Evolutionary conservation across 2,888 invertebrate genomes (phyloP), one percentile per base, ranked within the genome.

Genomic region (Diploptera punctata): DNA sequence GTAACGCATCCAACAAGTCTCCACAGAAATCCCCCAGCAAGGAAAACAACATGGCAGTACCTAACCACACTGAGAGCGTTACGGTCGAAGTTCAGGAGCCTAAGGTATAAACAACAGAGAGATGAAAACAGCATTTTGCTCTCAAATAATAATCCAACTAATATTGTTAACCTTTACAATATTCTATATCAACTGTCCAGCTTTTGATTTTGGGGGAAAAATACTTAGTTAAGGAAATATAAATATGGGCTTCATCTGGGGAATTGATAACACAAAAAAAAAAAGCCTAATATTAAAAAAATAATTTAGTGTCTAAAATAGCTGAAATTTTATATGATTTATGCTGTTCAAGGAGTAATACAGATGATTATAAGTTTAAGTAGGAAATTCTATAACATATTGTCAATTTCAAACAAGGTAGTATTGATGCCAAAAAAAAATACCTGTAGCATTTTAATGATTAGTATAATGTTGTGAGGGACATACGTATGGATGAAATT

Each of bases 11-110:
- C 29, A 83, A 89, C 77, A 87, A 90, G 78, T 91, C 92, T 71
- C 90, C 89, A 75, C 65, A 44, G 47, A 90, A 86, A 80, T 89
- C 86, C 76, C 84, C 84, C 80, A 26, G 80, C 81, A 24, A 69
- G 77, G 79, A 76, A 76, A 79, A 77, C 77, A 79, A 81, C 26
- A 80, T 79, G 49, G 80, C 81, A 44, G 81, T 82, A 47, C 87
- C 87, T 67, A 85, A 85, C 80, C 83, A 65, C 47, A 47, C 87
- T 77, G 89, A 90, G 79, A 89, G 86, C 80, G 90, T 93, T 75
- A 92, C 92, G 76, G 91, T 93, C 70, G 93, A 93, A 84, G 90
- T 93, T 78, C 89, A 91, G 79, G 89, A 91, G 78, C 89, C 90
- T 33, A 72, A 62, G 38, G 61, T 31, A n/a, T 70, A 62, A 70